Evolutionary conservation across 2,797 vertebrate species (phyloP), one percentile per base, ranked within the genome.

Genomic region (Sebastes melanostomus): DNA sequence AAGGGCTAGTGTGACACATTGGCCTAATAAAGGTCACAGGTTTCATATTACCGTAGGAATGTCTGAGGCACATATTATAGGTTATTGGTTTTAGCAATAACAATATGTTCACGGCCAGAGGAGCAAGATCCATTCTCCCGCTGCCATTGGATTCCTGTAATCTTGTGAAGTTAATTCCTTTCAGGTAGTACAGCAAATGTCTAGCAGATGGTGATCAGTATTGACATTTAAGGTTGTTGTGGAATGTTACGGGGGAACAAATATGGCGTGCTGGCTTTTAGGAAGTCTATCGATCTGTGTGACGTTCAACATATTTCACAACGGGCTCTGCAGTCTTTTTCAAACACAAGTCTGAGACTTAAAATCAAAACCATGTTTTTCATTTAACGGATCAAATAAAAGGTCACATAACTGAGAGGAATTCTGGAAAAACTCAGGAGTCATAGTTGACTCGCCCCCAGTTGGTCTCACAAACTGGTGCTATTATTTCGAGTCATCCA

Each of bases 141-240:
- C 72, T 78, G 50, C 74, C 54, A 63, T 24, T 63, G 58, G 63
- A 84, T 76, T 80, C 66, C 72, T 81, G 55, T 85, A 86, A 89
- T 90, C 70, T 73, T 42, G 1, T 50, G 29, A 62, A 72, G 66
- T 82, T 86, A 73, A 80, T 90, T 89, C 80, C 65, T 85, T 77
- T 87, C 86, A 88, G 79, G 80, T 88, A 63, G 22, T 54, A 27
- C 59, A 24, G 75, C 77, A 92, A 90, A 91, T 77, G 72, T 75
- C 82, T 85, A 32, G 78, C 86, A 91, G 91, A 92, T 89, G 90
- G 83, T 77, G 90, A 91, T 91, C 87, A 87, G 81, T 82, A 91
- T 86, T 92, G 88, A 87, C 89, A 89, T 93, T 91, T 92, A 90
- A 90, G 82, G 86, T 83, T 89, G 80, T 82, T 89, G 84, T 80